These are phyloP conservation scores for Rhyacophila brunnea DNA, from an alignment of 1,140 invertebrate species.

Conservation along the genomic window DNA sequence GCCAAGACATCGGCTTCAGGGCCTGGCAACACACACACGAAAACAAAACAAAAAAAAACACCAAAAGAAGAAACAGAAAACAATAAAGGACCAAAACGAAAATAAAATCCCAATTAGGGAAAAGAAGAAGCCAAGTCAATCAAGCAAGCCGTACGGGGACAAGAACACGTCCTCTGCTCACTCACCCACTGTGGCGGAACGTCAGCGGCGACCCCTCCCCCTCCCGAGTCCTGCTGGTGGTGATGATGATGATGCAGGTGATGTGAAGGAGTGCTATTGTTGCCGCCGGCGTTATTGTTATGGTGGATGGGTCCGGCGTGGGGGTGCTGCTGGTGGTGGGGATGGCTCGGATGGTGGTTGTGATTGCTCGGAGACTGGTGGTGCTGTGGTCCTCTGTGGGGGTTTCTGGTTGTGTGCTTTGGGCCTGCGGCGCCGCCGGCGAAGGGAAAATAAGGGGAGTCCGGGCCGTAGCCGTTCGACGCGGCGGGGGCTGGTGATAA, in stretches of 20 bases:
- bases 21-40: background rate
- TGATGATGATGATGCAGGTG: slow-evolving; percentile 13
- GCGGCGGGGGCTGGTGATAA: slow-evolving; percentile 17
- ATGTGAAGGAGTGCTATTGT: slow-evolving; percentile 1
- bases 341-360: slow-evolving; percentile 4
- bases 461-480: slow-evolving; percentile 35
- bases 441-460: slow-evolving; percentile 33
- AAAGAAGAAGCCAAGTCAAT: slow-evolving; percentile 6
- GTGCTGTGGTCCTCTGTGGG: background rate
- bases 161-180: background rate
- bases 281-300: background rate
- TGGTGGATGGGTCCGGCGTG: background rate
- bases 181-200: slow-evolving; percentile 36
- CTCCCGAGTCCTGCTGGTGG: slow-evolving; percentile 16
- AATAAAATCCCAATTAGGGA: slow-evolving; percentile 1
- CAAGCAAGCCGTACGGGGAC: background rate
- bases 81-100: background rate
- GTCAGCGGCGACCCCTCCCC: slow-evolving; percentile 25
- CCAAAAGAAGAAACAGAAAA: background rate
- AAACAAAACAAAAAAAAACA: slow-evolving; percentile 6
- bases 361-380: slow-evolving; percentile 7
- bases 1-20: no score
- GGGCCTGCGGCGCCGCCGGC: slow-evolving; percentile 9
- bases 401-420: background rate
- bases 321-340: slow-evolving; percentile 5